Conservation (phyloP, 2,797 vertebrate species). For the Sebastes oblongus region DNA sequence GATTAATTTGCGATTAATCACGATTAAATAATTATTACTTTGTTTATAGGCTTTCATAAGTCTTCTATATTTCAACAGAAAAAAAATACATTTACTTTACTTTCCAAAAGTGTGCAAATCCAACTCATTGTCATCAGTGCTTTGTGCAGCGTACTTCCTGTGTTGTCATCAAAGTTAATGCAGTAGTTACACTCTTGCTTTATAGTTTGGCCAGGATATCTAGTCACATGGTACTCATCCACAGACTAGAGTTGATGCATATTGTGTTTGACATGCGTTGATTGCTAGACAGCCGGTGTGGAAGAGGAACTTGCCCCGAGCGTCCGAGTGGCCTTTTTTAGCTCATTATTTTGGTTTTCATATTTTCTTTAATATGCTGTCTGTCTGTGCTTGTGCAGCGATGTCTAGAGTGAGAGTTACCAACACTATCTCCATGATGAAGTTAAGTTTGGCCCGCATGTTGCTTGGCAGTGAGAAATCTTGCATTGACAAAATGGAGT, state of each 20-base stretch:
- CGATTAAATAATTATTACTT: not conserved
- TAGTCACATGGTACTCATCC: conserved; percentile 55
- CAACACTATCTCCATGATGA: conserved; percentile 18
- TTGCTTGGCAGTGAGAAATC: conserved; percentile 33
- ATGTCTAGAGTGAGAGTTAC: not conserved
- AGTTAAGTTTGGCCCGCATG: conserved; percentile 31
- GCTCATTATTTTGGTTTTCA: conserved; percentile 47
- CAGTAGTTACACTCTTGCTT: conserved; percentile 15
- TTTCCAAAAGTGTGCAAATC: conserved; percentile 21
- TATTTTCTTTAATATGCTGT: conserved; percentile 22
- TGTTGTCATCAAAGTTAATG: conserved; percentile 26
- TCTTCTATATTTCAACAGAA: not conserved
- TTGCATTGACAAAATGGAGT: conserved; percentile 43
- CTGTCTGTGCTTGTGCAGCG: not conserved
- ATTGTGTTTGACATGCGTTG: conserved; percentile 76
- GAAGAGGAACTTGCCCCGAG: conserved; percentile 50
- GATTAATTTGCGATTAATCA: no score
- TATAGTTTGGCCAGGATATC: conserved; percentile 16
- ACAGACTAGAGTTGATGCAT: conserved; percentile 50
- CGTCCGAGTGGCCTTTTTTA: conserved; percentile 50
- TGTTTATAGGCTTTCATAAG: conserved; percentile 1
- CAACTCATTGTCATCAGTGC: conserved; percentile 13
- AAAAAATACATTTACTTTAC: not conserved
- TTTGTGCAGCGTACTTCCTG: conserved; percentile 25
- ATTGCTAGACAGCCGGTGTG: conserved; percentile 61